Evolutionary conservation across 2,797 vertebrate genomes (phyloP).

Genomic region (Anniella stebbinsi): DNA sequence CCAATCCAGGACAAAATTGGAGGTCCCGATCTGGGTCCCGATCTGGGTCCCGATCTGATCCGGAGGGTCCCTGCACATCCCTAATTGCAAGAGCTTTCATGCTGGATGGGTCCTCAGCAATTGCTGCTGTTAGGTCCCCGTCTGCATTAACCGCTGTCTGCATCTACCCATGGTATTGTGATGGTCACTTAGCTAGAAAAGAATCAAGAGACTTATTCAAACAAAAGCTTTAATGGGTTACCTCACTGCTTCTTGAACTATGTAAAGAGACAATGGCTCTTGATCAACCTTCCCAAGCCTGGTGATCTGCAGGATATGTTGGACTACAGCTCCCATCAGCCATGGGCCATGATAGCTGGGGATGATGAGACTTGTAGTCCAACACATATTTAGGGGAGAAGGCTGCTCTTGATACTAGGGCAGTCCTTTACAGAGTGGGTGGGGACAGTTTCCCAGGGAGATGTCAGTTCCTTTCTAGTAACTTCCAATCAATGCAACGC

Average conservation of each 20-base stretch:
- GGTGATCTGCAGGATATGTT: not conserved
- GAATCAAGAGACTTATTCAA: not conserved
- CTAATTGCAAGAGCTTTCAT: not conserved
- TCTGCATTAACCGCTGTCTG: not conserved
- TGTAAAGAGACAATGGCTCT: not conserved
- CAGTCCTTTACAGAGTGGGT: not conserved
- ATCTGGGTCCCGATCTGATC: no score
- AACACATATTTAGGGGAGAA: not conserved
- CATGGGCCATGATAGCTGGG: not conserved
- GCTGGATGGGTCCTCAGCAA: accelerated
- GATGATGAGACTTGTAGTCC: not conserved
- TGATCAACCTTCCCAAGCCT: not conserved
- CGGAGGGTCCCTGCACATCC: no score
- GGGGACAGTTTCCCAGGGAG: not conserved
- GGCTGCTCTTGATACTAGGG: not conserved
- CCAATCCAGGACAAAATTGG: no score
- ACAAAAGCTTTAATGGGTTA: not conserved
- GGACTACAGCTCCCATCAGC: not conserved
- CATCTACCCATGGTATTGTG: constrained; percentile 1
- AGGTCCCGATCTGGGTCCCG: no score
- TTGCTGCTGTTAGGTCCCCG: not conserved
- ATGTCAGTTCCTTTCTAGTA: not conserved
- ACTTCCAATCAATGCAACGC: not conserved
- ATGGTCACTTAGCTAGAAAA: not conserved
- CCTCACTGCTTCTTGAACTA: not conserved